phyloP scores from a whole-genome alignment of 1,140 invertebrate genomes.

The Trichoplusia ni region DNA sequence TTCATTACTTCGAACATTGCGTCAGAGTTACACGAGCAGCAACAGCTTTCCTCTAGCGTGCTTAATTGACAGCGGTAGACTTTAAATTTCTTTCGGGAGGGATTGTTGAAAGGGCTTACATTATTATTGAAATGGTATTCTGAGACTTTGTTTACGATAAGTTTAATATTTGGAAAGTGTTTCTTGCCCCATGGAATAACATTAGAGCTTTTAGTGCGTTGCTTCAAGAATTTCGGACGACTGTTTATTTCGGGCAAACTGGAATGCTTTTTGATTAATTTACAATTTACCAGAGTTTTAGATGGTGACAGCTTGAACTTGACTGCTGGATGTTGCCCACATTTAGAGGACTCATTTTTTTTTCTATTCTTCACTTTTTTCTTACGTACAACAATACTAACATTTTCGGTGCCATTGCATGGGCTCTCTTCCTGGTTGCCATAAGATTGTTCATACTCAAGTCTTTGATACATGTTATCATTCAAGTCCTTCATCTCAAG shows the following conservation, averaged over 20 bases:
- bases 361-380: slow-evolving; percentile 9
- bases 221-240: neutral
- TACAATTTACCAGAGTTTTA: neutral
- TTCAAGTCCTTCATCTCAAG: neutral
- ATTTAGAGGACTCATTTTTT: slow-evolving; percentile 13
- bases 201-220: neutral
- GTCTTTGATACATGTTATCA: neutral
- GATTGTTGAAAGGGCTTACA: slow-evolving; percentile 13
- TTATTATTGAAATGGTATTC: neutral
- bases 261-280: neutral
- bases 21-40: slow-evolving; percentile 65
- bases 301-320: neutral
- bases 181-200: slow-evolving; percentile 6
- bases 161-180: slow-evolving; percentile 9
- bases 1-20: slow-evolving; percentile 72
- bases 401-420: neutral
- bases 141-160: slow-evolving; percentile 24
- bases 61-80: slow-evolving; percentile 61
- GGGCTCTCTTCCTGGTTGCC: neutral
- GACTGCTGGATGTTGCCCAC: neutral
- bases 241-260: slow-evolving; percentile 16
- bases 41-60: slow-evolving; percentile 55
- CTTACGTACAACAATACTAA: slow-evolving; percentile 13
- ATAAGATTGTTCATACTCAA: neutral
- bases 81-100: slow-evolving; percentile 31